phyloP scores from a whole-genome alignment of 2,888 invertebrate species.

The Ophioninae sp. region DNA sequence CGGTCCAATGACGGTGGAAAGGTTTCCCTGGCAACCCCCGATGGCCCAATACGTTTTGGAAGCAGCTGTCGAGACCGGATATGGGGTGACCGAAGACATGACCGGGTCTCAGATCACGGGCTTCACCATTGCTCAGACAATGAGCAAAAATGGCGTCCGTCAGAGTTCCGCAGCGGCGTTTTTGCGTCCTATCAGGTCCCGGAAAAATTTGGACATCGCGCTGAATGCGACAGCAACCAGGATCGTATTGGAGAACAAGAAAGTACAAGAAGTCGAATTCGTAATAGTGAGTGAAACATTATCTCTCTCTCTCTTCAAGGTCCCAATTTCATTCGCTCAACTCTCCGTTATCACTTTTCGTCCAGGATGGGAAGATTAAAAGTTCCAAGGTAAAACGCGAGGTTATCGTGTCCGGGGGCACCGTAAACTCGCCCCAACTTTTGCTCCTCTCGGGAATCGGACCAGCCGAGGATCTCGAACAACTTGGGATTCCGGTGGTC shows the following conservation, averaged over 20 bases:
- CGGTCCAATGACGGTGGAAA: constrained; percentile 84
- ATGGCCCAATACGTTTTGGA: constrained; percentile 84
- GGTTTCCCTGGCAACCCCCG: constrained; percentile 85
- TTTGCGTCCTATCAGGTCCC: constrained; percentile 82
- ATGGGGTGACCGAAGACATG: constrained; percentile 84
- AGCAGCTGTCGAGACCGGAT: constrained; percentile 85
- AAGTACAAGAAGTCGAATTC: constrained; percentile 84
- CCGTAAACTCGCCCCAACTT: constrained; percentile 86
- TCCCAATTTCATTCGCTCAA: neutral
- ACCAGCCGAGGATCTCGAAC: constrained; percentile 83
- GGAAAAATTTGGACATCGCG: constrained; percentile 84
- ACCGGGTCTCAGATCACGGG: constrained; percentile 85
- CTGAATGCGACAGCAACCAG: constrained; percentile 84
- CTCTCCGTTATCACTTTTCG: neutral
- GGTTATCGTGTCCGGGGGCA: constrained; percentile 85
- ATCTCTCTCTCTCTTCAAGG: neutral
- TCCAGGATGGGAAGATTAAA: constrained; percentile 65
- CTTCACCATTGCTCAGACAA: constrained; percentile 86
- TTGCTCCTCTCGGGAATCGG: constrained; percentile 87
- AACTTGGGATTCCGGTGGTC: constrained; percentile 83
- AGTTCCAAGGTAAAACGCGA: constrained; percentile 73
- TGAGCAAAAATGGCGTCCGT: constrained; percentile 85
- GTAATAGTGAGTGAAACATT: constrained; percentile 79
- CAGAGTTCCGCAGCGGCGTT: constrained; percentile 84
- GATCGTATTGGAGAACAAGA: constrained; percentile 82